Percentiles rank a stretch among this genome's conserved stretches.
Conservation (phyloP, 2,797 vertebrate species). For the Oreochromis grahami region DNA sequence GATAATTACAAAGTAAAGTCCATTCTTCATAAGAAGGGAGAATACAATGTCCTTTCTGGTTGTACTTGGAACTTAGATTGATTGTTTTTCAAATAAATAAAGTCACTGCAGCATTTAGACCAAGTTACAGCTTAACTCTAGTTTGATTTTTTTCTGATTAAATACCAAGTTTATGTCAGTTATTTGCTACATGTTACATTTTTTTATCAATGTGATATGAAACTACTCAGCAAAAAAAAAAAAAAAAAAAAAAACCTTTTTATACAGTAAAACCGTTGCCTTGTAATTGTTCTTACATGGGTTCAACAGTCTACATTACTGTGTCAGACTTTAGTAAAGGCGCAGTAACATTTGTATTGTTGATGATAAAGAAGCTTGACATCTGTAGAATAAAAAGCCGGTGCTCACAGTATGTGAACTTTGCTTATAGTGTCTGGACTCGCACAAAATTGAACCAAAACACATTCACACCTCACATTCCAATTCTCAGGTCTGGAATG, state of each 20-base stretch:
- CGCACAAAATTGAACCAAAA: not conserved
- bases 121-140: not conserved
- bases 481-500: not conserved
- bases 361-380: not conserved
- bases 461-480: slow-evolving; percentile 23
- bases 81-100: not conserved
- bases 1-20: slow-evolving; percentile 41
- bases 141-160: not conserved
- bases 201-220: not conserved
- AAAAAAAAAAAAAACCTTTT: not conserved
- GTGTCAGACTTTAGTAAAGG: not conserved
- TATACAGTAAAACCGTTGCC: not conserved
- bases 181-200: not conserved
- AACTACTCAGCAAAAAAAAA: not conserved
- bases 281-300: not conserved
- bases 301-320: not conserved
- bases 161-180: not conserved
- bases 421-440: not conserved
- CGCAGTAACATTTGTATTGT: not conserved
- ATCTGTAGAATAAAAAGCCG: not conserved
- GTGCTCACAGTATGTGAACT: not conserved
- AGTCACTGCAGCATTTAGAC: not conserved
- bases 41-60: not conserved
- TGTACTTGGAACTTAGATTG: not conserved
- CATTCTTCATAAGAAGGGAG: slow-evolving; percentile 27